These are phyloP conservation scores for Cariama cristata DNA, from an alignment of 2,113 vertebrate species.

Conservation along the genomic window DNA sequence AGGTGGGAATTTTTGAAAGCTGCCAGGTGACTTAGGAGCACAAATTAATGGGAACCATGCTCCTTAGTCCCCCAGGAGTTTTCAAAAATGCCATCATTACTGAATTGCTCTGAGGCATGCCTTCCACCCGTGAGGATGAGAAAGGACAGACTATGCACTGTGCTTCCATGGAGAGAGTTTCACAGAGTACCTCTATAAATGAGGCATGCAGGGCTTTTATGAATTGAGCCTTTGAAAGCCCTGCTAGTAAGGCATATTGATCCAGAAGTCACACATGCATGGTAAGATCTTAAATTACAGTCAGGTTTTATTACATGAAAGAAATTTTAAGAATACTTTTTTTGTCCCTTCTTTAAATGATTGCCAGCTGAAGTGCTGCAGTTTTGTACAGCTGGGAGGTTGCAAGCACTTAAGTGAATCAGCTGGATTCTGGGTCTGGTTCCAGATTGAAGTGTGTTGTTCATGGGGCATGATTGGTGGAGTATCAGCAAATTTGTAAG, in stretches of 20 bases:
- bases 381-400: conserved; percentile 26
- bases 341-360: not conserved
- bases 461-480: not conserved
- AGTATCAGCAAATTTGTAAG: not conserved
- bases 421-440: not conserved
- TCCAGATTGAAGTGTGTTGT: not conserved
- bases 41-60: not conserved
- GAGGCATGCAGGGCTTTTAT: not conserved
- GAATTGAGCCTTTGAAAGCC: conserved; percentile 52
- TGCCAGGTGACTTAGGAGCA: not conserved
- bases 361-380: conserved; percentile 45
- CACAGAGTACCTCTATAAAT: not conserved
- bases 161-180: not conserved
- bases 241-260: conserved; percentile 46
- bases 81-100: conserved; percentile 18
- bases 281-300: conserved; percentile 56
- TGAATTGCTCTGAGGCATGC: not conserved
- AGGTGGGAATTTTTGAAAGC: not conserved
- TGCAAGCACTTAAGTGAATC: conserved; percentile 7
- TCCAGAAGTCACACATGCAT: conserved; percentile 48
- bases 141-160: not conserved
- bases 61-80: not conserved
- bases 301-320: conserved; percentile 66
- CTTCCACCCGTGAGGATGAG: not conserved
- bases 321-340: conserved; percentile 39